These are phyloP conservation scores for Echeneis naucrates DNA, from an alignment of 2,797 vertebrate genomes.

Conservation along the genomic window DNA sequence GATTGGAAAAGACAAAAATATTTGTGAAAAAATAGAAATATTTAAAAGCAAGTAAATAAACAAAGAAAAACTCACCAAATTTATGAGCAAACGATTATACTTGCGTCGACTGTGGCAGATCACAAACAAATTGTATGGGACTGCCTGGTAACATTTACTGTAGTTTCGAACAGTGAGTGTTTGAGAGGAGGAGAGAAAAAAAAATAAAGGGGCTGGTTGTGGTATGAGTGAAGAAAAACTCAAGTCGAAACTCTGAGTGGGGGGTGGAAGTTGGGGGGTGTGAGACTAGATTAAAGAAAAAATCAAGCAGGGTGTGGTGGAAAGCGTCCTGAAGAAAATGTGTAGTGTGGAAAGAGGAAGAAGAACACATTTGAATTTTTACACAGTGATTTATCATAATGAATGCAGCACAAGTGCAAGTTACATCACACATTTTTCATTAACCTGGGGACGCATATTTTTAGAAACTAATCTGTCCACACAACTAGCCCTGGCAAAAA, in stretches of 20 bases:
- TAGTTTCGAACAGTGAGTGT: not conserved
- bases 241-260: not conserved
- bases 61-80: constrained; percentile 45
- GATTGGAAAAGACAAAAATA: not conserved
- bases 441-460: too few relatives aligned
- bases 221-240: constrained; percentile 11
- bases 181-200: constrained; percentile 3
- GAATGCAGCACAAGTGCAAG: too few relatives aligned
- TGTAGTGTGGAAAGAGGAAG: constrained; percentile 51
- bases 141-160: constrained; percentile 10
- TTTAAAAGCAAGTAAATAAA: not conserved
- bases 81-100: not conserved
- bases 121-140: not conserved
- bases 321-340: constrained; percentile 12
- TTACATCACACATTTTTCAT: too few relatives aligned
- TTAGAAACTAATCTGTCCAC: too few relatives aligned
- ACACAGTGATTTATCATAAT: too few relatives aligned
- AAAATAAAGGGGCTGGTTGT: constrained; percentile 28
- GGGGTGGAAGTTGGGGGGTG: constrained; percentile 27
- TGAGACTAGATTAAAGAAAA: constrained; percentile 40
- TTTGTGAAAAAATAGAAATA: not conserved
- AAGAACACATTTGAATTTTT: not conserved
- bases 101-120: not conserved
- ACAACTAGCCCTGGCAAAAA: too few relatives aligned
- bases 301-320: constrained; percentile 28